phyloP scores from a whole-genome alignment of 2,797 vertebrate species.

The Clarias pachynema region DNA sequence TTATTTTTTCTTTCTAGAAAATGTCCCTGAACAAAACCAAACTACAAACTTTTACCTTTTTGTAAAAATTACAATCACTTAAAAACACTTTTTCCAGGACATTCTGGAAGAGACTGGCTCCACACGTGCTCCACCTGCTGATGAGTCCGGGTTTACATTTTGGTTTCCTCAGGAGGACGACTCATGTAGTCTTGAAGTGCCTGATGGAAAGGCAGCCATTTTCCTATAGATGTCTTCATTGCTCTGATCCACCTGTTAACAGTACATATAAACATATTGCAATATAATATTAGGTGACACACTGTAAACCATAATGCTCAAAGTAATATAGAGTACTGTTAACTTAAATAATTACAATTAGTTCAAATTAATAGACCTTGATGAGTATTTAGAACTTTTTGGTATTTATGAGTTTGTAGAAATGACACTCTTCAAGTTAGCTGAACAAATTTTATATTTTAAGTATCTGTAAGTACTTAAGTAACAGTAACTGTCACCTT shows the following conservation, averaged over 20 bases:
- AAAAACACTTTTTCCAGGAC: too few relatives aligned
- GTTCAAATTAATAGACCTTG: too few relatives aligned
- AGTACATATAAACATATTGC: background rate
- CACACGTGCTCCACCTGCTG: background rate
- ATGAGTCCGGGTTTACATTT: constrained; percentile 74
- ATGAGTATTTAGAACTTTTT: too few relatives aligned
- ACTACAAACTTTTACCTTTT: background rate
- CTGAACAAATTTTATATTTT: too few relatives aligned
- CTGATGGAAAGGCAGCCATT: constrained; percentile 87
- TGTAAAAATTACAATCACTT: background rate
- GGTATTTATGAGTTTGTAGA: too few relatives aligned
- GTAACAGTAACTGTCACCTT: too few relatives aligned
- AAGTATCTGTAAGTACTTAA: too few relatives aligned
- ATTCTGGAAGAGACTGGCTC: background rate
- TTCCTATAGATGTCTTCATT: constrained; percentile 83
- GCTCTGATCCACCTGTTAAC: constrained; percentile 84
- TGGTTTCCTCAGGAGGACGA: constrained; percentile 81
- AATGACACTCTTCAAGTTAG: too few relatives aligned
- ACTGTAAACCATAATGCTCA: too few relatives aligned
- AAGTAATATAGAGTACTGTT: too few relatives aligned
- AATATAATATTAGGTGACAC: background rate
- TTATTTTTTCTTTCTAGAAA: too few relatives aligned
- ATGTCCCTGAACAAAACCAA: background rate
- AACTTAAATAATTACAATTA: too few relatives aligned
- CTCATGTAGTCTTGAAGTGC: constrained; percentile 87